Evolutionary conservation across 2,797 vertebrate genomes (phyloP), one percentile per base, ranked within the genome.

Genomic region (Hippopotamyrus pictus): DNA sequence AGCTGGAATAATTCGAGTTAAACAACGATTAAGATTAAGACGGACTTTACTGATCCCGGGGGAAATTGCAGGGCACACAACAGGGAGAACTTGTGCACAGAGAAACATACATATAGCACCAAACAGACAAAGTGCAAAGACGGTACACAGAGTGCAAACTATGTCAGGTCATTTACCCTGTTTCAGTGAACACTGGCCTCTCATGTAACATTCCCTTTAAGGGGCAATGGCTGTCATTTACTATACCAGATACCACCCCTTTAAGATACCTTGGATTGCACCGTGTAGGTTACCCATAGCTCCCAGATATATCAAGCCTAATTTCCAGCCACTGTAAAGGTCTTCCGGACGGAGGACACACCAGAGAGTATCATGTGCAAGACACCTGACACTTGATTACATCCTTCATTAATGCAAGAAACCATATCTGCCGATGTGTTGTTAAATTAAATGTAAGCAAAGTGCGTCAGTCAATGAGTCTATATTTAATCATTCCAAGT

Each of bases 301-400:
- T 73, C 33, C 69, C 69, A 73, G 69, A 73, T 17, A 73, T 73
- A 73, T 73, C 69, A 73, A 37, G 33, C 69, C 69, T 73, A 73
- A 73, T 73, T 73, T 73, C 69, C 69, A 73, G 33, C 65, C 65
- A 17, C 65, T 17, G 65, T 17, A 37, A 73, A 73, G 4, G 69
- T 37, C 12, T 37, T 73, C 29, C 12, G 33, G 69, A 73, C 14
- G 69, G 65, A 73, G 65, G 29, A 73, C 69, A 73, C 29, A 73
- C 14, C 69, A 37, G 14, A 37, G 14, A 37, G 69, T 73, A 73
- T 73, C 69, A 37, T 37, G 69, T 82, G 41, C 19, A 82, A 46
- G 76, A n/a, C 7, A 82, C 19, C 76, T n/a, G 76, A 82, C 41
- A 82, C 76, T 82, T 82, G 76, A n/a, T 82, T 82, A n/a, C 76